Percentiles rank a stretch among this genome's conserved stretches.
These are phyloP conservation scores for Aphaenogaster rudis DNA, from an alignment of 1,140 invertebrate species.

Conservation along the genomic window DNA sequence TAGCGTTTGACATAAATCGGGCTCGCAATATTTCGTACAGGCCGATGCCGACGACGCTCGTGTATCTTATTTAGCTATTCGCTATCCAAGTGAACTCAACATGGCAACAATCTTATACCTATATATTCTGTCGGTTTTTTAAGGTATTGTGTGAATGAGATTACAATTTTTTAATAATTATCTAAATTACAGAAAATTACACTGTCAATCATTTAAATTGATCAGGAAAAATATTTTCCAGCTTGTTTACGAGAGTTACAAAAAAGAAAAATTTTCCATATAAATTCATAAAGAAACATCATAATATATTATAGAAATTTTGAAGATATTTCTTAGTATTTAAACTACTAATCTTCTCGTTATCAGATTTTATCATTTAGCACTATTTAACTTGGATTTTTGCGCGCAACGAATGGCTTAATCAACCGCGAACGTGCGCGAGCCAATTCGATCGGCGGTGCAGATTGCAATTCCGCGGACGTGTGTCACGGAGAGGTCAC, in stretches of 20 bases:
- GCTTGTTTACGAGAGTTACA: neutral
- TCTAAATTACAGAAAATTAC: neutral
- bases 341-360: neutral
- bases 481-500: constrained; percentile 38
- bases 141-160: neutral
- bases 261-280: neutral
- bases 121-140: neutral
- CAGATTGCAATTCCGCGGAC: constrained; percentile 43
- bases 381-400: constrained; percentile 3
- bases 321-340: neutral
- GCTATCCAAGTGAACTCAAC: neutral
- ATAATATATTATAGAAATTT: neutral
- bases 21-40: neutral
- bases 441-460: constrained; percentile 25
- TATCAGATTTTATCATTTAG: constrained; percentile 10
- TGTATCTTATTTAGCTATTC: neutral
- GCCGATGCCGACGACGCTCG: neutral
- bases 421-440: constrained; percentile 14
- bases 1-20: constrained; percentile 24
- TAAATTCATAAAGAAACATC: neutral
- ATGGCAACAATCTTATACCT: neutral
- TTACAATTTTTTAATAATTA: constrained; percentile 6
- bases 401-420: constrained; percentile 25
- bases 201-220: neutral
- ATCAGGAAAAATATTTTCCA: neutral